These are phyloP conservation scores for Crotalus helleri DNA, from an alignment of 2,113 vertebrate species.

Conservation along the genomic window DNA sequence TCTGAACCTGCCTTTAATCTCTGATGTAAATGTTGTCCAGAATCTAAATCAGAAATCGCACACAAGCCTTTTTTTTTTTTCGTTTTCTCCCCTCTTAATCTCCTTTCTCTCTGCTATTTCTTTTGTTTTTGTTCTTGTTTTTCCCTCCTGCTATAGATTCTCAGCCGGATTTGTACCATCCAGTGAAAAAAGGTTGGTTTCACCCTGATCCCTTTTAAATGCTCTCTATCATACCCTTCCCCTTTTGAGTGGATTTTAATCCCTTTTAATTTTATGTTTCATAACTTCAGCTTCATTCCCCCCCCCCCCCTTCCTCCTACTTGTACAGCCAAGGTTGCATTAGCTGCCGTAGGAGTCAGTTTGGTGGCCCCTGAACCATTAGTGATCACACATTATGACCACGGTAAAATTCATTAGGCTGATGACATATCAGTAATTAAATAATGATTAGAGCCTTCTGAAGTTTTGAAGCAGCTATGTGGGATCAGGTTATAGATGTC, in stretches of 20 bases:
- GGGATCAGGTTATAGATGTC: not conserved
- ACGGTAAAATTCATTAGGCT: no score
- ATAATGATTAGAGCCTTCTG: not conserved
- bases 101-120: constrained; percentile 77
- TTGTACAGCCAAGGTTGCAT: constrained; percentile 29
- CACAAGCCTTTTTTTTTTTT: constrained; percentile 57
- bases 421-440: not conserved
- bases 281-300: constrained; percentile 47
- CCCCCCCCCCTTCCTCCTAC: constrained; percentile 2
- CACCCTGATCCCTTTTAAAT: constrained; percentile 65
- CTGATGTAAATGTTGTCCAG: constrained; percentile 55
- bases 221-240: constrained; percentile 56
- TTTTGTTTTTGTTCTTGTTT: constrained; percentile 67
- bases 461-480: not conserved
- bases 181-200: constrained; percentile 99
- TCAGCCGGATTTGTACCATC: constrained; percentile 91
- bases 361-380: not conserved
- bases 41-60: constrained; percentile 62
- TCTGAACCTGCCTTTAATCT: constrained; percentile 42
- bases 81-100: constrained; percentile 71
- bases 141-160: constrained; percentile 84
- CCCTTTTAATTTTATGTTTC: constrained; percentile 65
- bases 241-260: constrained; percentile 59
- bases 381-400: not conserved
- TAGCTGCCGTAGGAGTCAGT: not conserved